Percentiles rank a stretch among this genome's conserved stretches.
Evolutionary conservation across 2,888 invertebrate genomes (phyloP).

Genomic region (Escarpia spicata): DNA sequence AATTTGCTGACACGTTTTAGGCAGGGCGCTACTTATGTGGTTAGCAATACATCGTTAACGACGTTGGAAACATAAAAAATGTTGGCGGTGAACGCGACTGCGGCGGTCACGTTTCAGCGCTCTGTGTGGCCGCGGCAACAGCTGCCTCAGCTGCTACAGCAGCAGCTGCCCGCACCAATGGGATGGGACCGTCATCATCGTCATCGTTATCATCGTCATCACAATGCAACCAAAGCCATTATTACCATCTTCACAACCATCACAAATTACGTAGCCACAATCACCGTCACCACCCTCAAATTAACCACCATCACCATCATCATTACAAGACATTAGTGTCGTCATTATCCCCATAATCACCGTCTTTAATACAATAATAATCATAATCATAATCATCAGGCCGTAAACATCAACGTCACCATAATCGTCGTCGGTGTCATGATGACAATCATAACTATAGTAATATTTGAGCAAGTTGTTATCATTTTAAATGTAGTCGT

Average conservation of each 20-base stretch:
- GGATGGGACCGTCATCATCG: neutral
- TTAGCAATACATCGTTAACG: neutral
- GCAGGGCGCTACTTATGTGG: neutral
- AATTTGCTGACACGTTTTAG: neutral
- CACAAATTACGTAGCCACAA: neutral
- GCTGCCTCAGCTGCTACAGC: neutral
- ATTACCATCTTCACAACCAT: neutral
- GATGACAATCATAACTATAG: neutral
- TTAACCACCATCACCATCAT: neutral
- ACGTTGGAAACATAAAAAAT: neutral
- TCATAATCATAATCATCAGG: neutral
- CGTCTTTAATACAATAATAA: neutral
- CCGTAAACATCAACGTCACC: neutral
- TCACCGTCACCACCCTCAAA: neutral
- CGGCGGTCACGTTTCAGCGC: neutral
- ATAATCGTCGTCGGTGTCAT: neutral
- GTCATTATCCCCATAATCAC: neutral
- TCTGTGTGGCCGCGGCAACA: neutral
- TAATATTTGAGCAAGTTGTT: too few relatives aligned
- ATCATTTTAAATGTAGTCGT: neutral
- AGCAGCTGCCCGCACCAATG: neutral
- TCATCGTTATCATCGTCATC: neutral
- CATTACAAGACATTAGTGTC: neutral
- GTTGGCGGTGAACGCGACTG: neutral
- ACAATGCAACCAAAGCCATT: neutral